These are phyloP conservation scores for Mechanitis mazaeus DNA, from an alignment of 2,888 invertebrate genomes.

Conservation along the genomic window DNA sequence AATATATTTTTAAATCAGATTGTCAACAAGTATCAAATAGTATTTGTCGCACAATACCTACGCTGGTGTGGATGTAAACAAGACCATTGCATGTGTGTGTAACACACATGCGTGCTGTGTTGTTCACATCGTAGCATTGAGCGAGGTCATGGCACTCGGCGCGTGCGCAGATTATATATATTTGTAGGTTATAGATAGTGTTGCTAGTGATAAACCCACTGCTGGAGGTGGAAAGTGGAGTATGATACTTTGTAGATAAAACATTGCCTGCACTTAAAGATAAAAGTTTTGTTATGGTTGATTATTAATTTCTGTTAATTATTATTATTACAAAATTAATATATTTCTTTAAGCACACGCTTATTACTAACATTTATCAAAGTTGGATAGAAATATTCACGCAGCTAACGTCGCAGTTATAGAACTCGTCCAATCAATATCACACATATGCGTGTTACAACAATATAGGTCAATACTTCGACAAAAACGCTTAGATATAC, in stretches of 20 bases:
- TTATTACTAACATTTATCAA: too few species aligned
- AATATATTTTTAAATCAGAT: neutral
- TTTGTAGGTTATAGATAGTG: slow-evolving; percentile 20
- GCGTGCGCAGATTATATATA: slow-evolving; percentile 47
- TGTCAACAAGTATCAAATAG: slow-evolving; percentile 42
- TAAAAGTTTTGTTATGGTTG: slow-evolving; percentile 4
- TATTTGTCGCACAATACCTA: slow-evolving; percentile 33
- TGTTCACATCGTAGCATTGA: slow-evolving; percentile 59
- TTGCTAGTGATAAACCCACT: slow-evolving; percentile 11
- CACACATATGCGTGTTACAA: too few species aligned
- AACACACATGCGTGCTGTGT: slow-evolving; percentile 18
- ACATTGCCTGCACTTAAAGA: slow-evolving; percentile 7
- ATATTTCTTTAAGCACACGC: too few species aligned
- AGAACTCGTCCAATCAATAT: too few species aligned
- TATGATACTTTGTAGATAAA: slow-evolving; percentile 7
- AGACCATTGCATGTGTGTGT: slow-evolving; percentile 34
- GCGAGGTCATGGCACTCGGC: slow-evolving; percentile 73
- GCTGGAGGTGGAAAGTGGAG: slow-evolving; percentile 10
- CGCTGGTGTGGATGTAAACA: slow-evolving; percentile 65
- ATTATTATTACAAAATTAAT: too few species aligned
- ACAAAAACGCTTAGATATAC: neutral
- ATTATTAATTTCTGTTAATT: neutral
- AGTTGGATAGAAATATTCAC: too few species aligned
- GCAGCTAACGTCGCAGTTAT: too few species aligned
- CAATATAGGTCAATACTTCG: too few species aligned